Evolutionary conservation across 2,797 vertebrate genomes (phyloP).

Genomic region (Enteromius fasciolatus): DNA sequence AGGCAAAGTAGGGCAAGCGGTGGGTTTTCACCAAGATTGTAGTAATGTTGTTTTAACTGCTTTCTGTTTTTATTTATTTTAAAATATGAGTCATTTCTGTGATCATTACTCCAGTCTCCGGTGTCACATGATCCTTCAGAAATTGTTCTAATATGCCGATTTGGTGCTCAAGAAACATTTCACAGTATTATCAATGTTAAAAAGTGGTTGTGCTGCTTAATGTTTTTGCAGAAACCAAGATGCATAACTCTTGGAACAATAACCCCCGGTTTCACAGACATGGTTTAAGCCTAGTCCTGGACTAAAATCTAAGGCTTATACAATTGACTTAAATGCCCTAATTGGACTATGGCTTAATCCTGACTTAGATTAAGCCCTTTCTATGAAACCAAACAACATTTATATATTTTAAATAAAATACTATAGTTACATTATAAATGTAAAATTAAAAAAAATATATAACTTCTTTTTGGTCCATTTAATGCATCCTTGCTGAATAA

Average conservation of each 20-base stretch:
- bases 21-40: not conserved
- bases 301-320: no score
- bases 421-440: not conserved
- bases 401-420: not conserved
- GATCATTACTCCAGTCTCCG: not conserved
- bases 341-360: no score
- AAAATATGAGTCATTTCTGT: not conserved
- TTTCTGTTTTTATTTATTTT: not conserved
- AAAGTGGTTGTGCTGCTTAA: not conserved
- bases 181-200: not conserved
- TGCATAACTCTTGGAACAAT: not conserved
- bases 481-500: not conserved
- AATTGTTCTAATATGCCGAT: no score
- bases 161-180: not conserved
- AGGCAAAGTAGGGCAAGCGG: not conserved
- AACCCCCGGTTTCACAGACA: no score
- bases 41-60: not conserved
- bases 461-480: no score
- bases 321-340: no score
- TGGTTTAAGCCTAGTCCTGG: no score
- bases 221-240: not conserved
- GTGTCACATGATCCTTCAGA: not conserved
- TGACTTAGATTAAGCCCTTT: no score
- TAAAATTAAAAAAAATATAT: no score
- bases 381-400: not conserved